Base-by-base conservation (phyloP, 1,140 invertebrate species). In the Leptestheria dahalacensis region DNA sequence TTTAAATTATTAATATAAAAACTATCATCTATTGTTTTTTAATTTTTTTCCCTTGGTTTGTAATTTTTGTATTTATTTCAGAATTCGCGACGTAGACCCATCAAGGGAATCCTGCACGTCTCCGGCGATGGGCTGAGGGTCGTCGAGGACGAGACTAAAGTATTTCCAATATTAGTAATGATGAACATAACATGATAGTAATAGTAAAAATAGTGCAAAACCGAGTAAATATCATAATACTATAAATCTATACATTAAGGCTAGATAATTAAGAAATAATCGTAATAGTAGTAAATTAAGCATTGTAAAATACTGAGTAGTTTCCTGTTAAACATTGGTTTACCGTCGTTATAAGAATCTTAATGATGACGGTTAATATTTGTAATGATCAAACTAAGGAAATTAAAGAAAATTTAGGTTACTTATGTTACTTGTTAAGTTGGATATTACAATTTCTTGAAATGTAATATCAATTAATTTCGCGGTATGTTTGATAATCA, bases 121-220 rank as follows among this genome's bases (percentile, higher is more conserved):
- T 96, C 93, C 57, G 96, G 95, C 1, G 96, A 99, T 74, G 93
- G 95, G 9, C 74, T 99, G 23, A 77, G 96, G 9, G 95, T 99
- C 1, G 96, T 99, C 0, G 97, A 99, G 73, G 94, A 98, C 68
- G 94, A 97, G 68, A 97, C 93, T 10, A 98, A 97, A 73, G 80
- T 82, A 65, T 65, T 65, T 65, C 47, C 51, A 63, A 15, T 46
- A 20, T 28, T 55, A 50, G 52, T 23, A 47, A 12, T 58, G 18
- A 10, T 15, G 57, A 56, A 3, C 15, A 59, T 2, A 25, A 25
- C 20, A 25, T 52, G 20, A 21, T 52, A 25, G 11, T 12, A 52
- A 25, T 51, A 51, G 18, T 12, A 2, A 21, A 41, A 18, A 60
- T 18, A 58, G 41, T 50, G n/a, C n/a, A n/a, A 24, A 15, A 41